Conservation (phyloP, 1,140 invertebrate genomes). For the Pogonomyrmex californicus region DNA sequence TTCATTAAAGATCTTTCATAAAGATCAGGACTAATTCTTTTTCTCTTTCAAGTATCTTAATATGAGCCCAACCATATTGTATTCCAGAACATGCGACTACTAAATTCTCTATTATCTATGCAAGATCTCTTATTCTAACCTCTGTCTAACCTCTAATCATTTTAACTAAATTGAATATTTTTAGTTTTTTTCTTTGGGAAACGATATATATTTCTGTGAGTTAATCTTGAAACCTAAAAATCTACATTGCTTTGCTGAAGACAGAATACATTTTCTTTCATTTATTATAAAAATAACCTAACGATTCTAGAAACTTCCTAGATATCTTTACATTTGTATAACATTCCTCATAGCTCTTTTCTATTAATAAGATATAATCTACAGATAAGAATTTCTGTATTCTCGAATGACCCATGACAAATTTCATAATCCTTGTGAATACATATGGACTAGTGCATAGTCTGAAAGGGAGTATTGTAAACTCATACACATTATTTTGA, state of each 20-base stretch:
- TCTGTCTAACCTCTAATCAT: not conserved
- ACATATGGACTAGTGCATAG: not conserved
- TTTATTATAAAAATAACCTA: too few species aligned
- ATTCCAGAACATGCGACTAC: not conserved
- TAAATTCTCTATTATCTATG: not conserved
- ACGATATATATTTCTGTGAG: not conserved
- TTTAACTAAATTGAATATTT: not conserved
- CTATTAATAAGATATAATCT: not conserved
- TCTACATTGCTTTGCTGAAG: not conserved
- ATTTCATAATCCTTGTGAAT: not conserved
- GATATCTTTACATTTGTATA: too few species aligned
- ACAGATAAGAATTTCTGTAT: not conserved
- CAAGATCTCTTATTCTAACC: not conserved
- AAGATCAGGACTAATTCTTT: not conserved
- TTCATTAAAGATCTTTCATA: too few species aligned
- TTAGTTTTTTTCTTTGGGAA: not conserved
- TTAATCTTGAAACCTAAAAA: not conserved
- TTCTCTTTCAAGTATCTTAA: not conserved
- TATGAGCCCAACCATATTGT: not conserved
- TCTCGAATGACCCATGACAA: not conserved
- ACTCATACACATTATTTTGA: too few species aligned
- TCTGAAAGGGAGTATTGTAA: not conserved
- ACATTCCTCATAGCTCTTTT: not conserved
- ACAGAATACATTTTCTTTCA: too few species aligned
- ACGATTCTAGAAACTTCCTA: too few species aligned